These are phyloP conservation scores for Diloba caeruleocephala DNA, from an alignment of 2,888 invertebrate species.

Conservation along the genomic window DNA sequence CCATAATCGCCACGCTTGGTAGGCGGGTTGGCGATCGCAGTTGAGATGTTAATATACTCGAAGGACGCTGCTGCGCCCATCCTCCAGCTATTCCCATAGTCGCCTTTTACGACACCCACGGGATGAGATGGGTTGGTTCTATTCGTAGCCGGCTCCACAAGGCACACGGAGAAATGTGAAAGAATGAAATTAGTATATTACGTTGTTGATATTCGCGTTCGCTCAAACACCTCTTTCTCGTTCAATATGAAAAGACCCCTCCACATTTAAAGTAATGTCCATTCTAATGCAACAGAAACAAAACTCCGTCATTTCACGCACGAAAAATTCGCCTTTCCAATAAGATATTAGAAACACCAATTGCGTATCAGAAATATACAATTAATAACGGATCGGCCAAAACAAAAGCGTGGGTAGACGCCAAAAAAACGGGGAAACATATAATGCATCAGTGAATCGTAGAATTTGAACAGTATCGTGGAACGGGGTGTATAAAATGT, in stretches of 20 bases:
- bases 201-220: constrained; percentile 21
- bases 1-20: too few relatives aligned
- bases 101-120: too few relatives aligned
- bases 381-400: constrained; percentile 72
- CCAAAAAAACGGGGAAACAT: constrained; percentile 78
- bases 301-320: constrained; percentile 43
- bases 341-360: constrained; percentile 55
- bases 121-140: too few relatives aligned
- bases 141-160: too few relatives aligned
- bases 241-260: constrained; percentile 23
- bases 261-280: constrained; percentile 38
- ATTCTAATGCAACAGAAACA: constrained; percentile 38
- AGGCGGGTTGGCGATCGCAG: too few relatives aligned
- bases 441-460: constrained; percentile 81
- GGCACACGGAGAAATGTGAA: too few relatives aligned
- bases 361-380: constrained; percentile 64
- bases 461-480: constrained; percentile 78
- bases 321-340: constrained; percentile 41
- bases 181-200: not conserved
- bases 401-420: constrained; percentile 80
- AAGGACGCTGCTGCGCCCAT: too few relatives aligned
- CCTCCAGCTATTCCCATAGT: too few relatives aligned
- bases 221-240: constrained; percentile 22
- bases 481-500: constrained; percentile 66
- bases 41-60: too few relatives aligned